These are phyloP conservation scores for Grammomys surdaster DNA, from an alignment of 2,113 vertebrate species.

Conservation along the genomic window DNA sequence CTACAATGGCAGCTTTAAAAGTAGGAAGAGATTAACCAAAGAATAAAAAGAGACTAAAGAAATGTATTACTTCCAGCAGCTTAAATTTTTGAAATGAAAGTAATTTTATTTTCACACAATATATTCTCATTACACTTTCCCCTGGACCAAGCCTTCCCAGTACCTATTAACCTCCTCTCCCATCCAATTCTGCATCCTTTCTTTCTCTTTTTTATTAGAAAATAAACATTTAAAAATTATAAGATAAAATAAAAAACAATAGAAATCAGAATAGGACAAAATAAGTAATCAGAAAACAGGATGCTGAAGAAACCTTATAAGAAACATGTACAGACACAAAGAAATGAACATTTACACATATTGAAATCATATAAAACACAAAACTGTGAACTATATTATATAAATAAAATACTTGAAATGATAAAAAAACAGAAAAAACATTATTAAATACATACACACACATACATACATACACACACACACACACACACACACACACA, in stretches of 20 bases:
- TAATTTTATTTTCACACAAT: neutral
- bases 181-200: fast-evolving
- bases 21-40: neutral
- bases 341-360: neutral
- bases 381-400: neutral
- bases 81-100: neutral
- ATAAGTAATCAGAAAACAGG: neutral
- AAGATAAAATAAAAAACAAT: neutral
- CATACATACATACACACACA: too few species aligned
- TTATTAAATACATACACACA: neutral
- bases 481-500: too few species aligned
- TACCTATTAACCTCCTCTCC: too few species aligned
- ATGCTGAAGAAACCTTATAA: neutral
- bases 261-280: neutral
- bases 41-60: neutral
- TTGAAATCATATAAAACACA: neutral
- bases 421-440: neutral
- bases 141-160: neutral
- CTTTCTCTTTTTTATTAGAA: neutral
- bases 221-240: neutral
- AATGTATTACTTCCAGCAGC: neutral
- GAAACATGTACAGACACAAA: neutral
- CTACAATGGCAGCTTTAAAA: neutral
- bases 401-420: neutral
- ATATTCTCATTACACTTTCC: neutral